Base-by-base conservation (phyloP, 2,797 vertebrate species). In the Molossus molossus region DNA sequence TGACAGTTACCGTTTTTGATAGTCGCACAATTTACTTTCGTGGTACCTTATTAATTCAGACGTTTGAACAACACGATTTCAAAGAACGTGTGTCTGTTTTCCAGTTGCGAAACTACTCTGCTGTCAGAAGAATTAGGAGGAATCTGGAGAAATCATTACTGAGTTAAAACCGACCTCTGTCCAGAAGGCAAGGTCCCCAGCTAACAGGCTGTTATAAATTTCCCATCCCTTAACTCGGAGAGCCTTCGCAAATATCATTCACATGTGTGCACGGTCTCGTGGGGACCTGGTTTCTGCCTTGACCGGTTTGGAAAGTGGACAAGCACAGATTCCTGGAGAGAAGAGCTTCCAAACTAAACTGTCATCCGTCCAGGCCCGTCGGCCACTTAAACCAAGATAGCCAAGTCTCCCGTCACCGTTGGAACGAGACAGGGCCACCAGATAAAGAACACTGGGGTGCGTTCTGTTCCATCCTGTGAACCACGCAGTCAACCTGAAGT, bases 331-430 rank as follows among this genome's bases (percentile, higher is more conserved):
- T 95, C n/a, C 86, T 90, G 83, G 84, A 79, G 69, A 88, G 70
- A 89, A 91, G 50, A 87, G 67, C 21, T 29, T 95, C 93, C 87
- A 93, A 85, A 75, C 57, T 73, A 92, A 94, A 95, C 48, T 87
- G 11, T 55, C 75, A 76, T 70, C 84, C 40, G 95, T 89, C 62
- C 73, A 95, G 67, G 10, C 45, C 81, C 21, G 77, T 75, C 81
- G 90, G 65, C 37, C 17, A 83, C 85, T 92, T 93, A 65, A 75
- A 91, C 17, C 45, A 88, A 76, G 40, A 79, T 23, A 37, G 48
- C 15, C 79, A 67, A 79, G 90, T 20, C 20, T 33, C 60, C 2
- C 7, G 67, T 92, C 58, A 76, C 58, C 57, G 25, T 62, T 92
- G 40, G 67, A 88, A 82, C 37, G 64, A 27, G 29, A 76, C 14